phyloP scores from a whole-genome alignment of 2,113 vertebrate genomes.

The Cygnus atratus region DNA sequence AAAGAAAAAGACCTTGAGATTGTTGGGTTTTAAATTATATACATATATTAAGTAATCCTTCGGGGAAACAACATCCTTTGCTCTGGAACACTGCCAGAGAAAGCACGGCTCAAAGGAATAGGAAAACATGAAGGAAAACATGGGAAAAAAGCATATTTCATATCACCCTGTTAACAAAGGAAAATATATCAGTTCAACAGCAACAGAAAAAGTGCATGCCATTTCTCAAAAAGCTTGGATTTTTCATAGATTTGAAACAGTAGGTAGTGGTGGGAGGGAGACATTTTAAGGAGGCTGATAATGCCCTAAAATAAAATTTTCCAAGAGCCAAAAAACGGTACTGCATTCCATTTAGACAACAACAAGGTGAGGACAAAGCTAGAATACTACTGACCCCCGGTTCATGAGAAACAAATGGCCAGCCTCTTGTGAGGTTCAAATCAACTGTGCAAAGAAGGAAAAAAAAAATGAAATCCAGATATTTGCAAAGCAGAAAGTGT shows the following conservation, averaged over 20 bases:
- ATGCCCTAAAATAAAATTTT: not conserved
- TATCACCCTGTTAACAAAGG: not conserved
- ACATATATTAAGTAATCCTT: not conserved
- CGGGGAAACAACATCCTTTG: not conserved
- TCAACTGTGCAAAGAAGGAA: not conserved
- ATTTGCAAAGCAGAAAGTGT: not conserved
- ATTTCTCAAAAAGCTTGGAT: not conserved
- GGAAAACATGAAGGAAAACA: not conserved
- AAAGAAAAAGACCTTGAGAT: not conserved
- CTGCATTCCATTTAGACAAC: not conserved
- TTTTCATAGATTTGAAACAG: not conserved
- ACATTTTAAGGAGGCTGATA: not conserved
- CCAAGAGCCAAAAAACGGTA: not conserved
- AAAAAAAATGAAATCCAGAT: slow-evolving; percentile 13
- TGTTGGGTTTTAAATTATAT: not conserved
- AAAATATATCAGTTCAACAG: not conserved
- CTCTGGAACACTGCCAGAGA: not conserved
- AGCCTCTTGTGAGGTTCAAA: not conserved
- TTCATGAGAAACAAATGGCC: not conserved
- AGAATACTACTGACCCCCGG: not conserved
- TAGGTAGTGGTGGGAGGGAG: not conserved
- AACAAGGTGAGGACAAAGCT: not conserved
- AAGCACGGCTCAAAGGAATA: not conserved
- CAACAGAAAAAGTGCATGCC: not conserved
- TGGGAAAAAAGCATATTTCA: not conserved